These are phyloP conservation scores for Gobio occitaniae DNA, from an alignment of 2,797 vertebrate species.

Conservation along the genomic window DNA sequence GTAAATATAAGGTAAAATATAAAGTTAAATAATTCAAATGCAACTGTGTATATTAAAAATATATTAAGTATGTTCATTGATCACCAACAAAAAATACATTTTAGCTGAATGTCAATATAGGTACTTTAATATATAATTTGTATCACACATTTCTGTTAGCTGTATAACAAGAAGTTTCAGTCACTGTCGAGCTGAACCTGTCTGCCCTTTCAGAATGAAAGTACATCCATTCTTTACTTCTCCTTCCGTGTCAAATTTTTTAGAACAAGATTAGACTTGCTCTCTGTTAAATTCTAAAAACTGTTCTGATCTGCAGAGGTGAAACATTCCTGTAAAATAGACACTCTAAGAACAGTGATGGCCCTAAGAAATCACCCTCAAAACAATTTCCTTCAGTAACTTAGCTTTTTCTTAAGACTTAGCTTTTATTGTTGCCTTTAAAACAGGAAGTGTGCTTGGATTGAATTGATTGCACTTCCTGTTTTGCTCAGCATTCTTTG, in stretches of 20 bases:
- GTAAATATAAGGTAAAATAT: background rate
- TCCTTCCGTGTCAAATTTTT: background rate
- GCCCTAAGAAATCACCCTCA: background rate
- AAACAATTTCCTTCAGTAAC: constrained; percentile 34
- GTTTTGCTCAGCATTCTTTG: constrained; percentile 68
- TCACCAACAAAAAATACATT: background rate
- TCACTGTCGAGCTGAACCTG: background rate
- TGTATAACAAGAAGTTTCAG: constrained; percentile 34
- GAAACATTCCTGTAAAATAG: constrained; percentile 1
- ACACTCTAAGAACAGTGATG: background rate
- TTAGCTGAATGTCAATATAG: background rate
- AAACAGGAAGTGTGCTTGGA: constrained; percentile 68
- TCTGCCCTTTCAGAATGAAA: constrained; percentile 25
- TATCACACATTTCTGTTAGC: background rate
- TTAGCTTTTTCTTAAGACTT: no score
- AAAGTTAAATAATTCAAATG: background rate
- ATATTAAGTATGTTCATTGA: background rate
- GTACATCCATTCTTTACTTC: constrained; percentile 29
- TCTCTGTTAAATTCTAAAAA: constrained; percentile 9
- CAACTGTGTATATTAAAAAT: background rate
- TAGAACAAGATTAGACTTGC: constrained; percentile 26
- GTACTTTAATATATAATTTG: background rate
- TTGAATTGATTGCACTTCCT: constrained; percentile 76
- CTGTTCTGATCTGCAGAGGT: constrained; percentile 3
- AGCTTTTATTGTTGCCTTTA: constrained; percentile 31